phyloP scores from a whole-genome alignment of 2,113 vertebrate genomes.

The Triplophysa tibetana region DNA sequence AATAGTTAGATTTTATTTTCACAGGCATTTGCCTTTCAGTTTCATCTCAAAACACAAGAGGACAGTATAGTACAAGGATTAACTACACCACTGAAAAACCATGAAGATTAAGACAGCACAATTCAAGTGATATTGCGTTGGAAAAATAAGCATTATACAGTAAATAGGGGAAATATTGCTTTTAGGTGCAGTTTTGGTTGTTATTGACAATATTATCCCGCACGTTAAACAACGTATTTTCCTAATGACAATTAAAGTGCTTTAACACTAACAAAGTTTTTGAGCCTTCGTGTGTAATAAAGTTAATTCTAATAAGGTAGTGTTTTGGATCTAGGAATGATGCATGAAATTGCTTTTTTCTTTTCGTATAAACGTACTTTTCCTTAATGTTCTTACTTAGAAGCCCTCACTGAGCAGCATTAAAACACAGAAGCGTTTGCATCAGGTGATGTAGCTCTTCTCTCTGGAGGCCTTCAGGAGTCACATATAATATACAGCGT shows the following conservation, averaged over 20 bases:
- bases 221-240: neutral
- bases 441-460: constrained; percentile 6
- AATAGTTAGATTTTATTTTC: neutral
- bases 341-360: constrained; percentile 29
- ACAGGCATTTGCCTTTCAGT: neutral
- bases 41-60: constrained; percentile 2
- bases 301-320: constrained; percentile 15
- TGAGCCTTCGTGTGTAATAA: neutral
- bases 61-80: constrained; percentile 25
- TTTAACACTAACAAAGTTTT: constrained; percentile 9
- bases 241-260: constrained; percentile 9
- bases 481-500: constrained; percentile 23
- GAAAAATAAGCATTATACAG: neutral
- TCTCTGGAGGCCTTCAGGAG: neutral
- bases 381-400: neutral
- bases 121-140: too few relatives aligned
- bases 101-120: neutral
- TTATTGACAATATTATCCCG: neutral
- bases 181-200: neutral
- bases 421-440: neutral
- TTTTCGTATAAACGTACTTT: constrained; percentile 2
- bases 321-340: constrained; percentile 23
- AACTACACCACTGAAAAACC: neutral
- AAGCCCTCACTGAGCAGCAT: neutral
- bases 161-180: neutral